These are phyloP conservation scores for Formica aserva DNA, from an alignment of 2,888 invertebrate genomes.

Conservation along the genomic window DNA sequence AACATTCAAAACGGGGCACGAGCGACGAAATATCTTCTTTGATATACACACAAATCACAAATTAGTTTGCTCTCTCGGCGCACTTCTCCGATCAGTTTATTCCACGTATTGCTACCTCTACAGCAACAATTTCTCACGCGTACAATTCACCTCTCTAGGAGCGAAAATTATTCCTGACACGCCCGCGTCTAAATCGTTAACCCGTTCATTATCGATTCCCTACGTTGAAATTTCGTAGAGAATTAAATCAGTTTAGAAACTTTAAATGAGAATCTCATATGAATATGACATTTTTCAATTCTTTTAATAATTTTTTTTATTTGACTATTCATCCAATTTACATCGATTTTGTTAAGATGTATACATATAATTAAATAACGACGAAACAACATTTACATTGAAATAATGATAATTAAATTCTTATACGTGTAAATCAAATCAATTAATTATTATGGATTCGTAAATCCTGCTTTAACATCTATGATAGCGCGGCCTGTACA, in stretches of 20 bases:
- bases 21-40: neutral
- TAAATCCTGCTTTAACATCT: constrained; percentile 23
- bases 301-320: neutral
- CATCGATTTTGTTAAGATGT: neutral
- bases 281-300: neutral
- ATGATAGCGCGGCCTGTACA: neutral
- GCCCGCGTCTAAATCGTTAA: constrained; percentile 8
- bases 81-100: constrained; percentile 70
- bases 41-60: constrained; percentile 72
- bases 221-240: neutral
- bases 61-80: constrained; percentile 72
- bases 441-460: constrained; percentile 12
- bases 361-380: constrained; percentile 10
- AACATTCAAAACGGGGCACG: neutral
- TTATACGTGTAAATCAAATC: constrained; percentile 16
- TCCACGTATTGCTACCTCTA: constrained; percentile 53
- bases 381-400: neutral
- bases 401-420: constrained; percentile 12
- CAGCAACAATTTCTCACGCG: constrained; percentile 5
- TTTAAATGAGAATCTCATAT: neutral
- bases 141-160: constrained; percentile 28
- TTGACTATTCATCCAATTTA: neutral
- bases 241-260: constrained; percentile 12
- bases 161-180: constrained; percentile 36
- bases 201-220: constrained; percentile 21